Evolutionary conservation across 2,113 vertebrate species (phyloP), one percentile per base, ranked within the genome.

Genomic region (Aleadryas rufinucha): DNA sequence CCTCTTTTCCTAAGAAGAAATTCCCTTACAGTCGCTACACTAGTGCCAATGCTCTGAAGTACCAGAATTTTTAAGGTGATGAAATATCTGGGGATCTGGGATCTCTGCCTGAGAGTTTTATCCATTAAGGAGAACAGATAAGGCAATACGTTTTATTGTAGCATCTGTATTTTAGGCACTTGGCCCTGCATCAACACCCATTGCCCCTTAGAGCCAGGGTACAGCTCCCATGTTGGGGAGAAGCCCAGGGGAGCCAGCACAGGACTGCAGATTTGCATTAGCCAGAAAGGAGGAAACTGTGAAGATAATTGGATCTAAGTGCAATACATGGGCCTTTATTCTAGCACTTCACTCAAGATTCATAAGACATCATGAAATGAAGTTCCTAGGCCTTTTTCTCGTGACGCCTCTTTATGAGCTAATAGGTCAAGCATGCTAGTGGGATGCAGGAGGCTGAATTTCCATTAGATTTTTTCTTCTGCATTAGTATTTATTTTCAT

Each of bases 201-300:
- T 1, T 18, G 18, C 8, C 10, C 28, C 2, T 2, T 5, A 39
- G 52, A 39, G 7, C 13, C 1, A 1, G 21, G 9, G 6, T 19
- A n/a, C 13, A 65, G 16, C 2, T 18, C 52, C 3, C 2, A 65
- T 41, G 7, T 7, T 2, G 6, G 10, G 24, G 11, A 72, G 20
- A 9, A 82, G 8, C 3, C 15, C 2, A 2, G 16, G 22, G 10
- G 3, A 72, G 31, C 24, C 42, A 53, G 22, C n/a, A 39, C 8
- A 35, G 45, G 19, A 56, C 1, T 24, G 7, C 27, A 72, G 24
- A 56, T 23, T n/a, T 76, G 8, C 9, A 11, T 26, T 52, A 83
- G 6, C 41, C 50, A 41, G 49, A 35, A 80, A 69, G 11, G 7
- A 66, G 39, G 26, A 78, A 57, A 2, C 2, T 16, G 6, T 1